These are phyloP conservation scores for Alethe diademata DNA, from an alignment of 2,113 vertebrate genomes.

Conservation along the genomic window DNA sequence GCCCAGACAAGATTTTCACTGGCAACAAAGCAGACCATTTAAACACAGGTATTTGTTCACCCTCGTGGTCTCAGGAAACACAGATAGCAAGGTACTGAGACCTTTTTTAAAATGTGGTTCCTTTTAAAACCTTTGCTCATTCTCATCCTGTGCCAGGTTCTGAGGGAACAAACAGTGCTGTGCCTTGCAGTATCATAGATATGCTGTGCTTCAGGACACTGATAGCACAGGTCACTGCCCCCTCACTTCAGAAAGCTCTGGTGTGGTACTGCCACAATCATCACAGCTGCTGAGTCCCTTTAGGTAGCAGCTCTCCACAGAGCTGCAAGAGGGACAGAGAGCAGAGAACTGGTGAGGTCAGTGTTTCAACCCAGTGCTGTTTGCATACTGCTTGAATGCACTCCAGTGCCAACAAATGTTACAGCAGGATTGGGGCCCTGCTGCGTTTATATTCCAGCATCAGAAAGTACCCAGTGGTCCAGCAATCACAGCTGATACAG, in stretches of 20 bases:
- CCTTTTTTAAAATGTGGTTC: background rate
- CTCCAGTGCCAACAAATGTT: fast-evolving
- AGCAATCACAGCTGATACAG: background rate
- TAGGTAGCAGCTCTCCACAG: background rate
- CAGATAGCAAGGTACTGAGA: background rate
- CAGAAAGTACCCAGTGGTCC: background rate
- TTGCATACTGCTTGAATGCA: fast-evolving
- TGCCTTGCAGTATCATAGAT: background rate
- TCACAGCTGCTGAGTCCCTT: fast-evolving
- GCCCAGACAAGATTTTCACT: background rate
- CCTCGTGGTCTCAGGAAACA: background rate
- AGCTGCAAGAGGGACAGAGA: background rate
- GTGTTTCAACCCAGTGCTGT: background rate
- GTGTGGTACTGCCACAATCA: background rate
- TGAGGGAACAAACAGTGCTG: background rate
- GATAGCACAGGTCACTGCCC: background rate
- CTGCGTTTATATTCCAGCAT: background rate
- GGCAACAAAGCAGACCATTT: background rate
- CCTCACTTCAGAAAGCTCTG: background rate
- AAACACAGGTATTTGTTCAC: background rate
- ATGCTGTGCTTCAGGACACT: background rate
- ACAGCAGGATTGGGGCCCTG: background rate
- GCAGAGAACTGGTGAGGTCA: background rate
- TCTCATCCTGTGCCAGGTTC: background rate
- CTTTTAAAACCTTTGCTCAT: background rate